Evolutionary conservation across 2,888 invertebrate genomes (phyloP).

Genomic region (Melangyna quadrimaculata): DNA sequence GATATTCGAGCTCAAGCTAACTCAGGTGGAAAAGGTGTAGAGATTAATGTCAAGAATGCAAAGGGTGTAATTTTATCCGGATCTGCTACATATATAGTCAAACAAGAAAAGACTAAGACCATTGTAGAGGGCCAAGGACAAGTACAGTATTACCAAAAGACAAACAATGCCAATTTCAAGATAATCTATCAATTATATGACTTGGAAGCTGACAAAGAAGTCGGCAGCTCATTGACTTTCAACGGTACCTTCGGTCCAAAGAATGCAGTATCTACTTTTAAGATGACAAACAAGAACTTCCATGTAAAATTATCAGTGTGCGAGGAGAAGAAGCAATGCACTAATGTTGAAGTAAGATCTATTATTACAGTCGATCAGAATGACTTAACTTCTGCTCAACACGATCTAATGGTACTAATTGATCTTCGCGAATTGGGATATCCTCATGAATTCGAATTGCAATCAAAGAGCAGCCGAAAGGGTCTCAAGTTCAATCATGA

Average conservation of each 20-base stretch:
- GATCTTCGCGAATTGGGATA: conserved; percentile 89
- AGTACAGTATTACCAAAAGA: conserved; percentile 86
- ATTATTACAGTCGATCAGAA: conserved; percentile 74
- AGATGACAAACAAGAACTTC: conserved; percentile 88
- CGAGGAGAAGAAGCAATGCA: conserved; percentile 90
- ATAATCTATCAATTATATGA: conserved; percentile 85
- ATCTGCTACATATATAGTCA: conserved; percentile 86
- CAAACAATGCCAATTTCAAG: conserved; percentile 88
- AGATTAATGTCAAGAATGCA: conserved; percentile 85
- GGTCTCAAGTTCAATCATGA: conserved; percentile 84
- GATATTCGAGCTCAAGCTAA: conserved; percentile 84
- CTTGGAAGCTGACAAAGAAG: conserved; percentile 84
- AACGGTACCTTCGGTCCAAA: conserved; percentile 87
- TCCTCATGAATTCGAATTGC: conserved; percentile 88
- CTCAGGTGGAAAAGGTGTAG: conserved; percentile 84
- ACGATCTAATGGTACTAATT: conserved; percentile 85
- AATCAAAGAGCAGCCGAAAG: conserved; percentile 84
- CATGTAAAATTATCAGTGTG: conserved; percentile 88
- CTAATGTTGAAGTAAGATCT: conserved; percentile 84
- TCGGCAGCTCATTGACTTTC: conserved; percentile 85
- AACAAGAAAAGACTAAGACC: conserved; percentile 87
- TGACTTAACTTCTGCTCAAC: conserved; percentile 81
- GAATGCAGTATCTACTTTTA: conserved; percentile 87
- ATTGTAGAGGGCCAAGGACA: conserved; percentile 89
- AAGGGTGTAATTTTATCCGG: conserved; percentile 86